Evolutionary conservation across 1,140 invertebrate species (phyloP), one percentile per base, ranked within the genome.

Genomic region (Drosophila melanica): DNA sequence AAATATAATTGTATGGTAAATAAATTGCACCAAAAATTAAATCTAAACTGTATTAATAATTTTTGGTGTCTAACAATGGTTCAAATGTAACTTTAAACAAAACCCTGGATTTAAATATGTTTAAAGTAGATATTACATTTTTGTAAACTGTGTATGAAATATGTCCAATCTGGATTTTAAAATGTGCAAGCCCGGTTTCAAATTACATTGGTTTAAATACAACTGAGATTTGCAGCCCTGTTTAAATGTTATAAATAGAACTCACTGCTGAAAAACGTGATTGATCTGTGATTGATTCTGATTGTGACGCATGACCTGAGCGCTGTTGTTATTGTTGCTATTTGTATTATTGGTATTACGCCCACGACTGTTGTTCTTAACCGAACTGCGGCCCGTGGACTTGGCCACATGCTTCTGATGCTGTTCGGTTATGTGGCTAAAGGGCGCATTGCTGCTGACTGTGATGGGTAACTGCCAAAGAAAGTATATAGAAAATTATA

Each of bases 391-490:
- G 4, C 65, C 76, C 20, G 69, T 50, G 14, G 67, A 37, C 30
- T 79, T 89, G n/a, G 84, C 33, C 7, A 48, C 47, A 39, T 57
- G 66, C 63, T 79, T 74, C 11, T 79, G 84, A 37, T 75, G 70
- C 48, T 79, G 84, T 44, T 87, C 79, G 12, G 69, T 14, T 11
- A 84, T 70, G 7, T 76, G 64, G 9, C 69, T 45, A 18, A 65
- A 89, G 6, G 57, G 39, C 0, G 60, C 16, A 23, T 73, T 77
- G 4, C 20, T 53, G 51, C 23, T 75, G 11, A 90, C 66, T 1
- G 77, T 74, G 47, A 89, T 89, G 67, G 84, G 84, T 33, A 89
- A 57, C 85, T 90, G 18, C 6, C 27, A 45, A 53, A 35, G 14
- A 9, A 2, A 35, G 1, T 35, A 10, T 12, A 16, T 5, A 53